Evolutionary conservation across 2,113 vertebrate species (phyloP).

Genomic region (Corythornis madagascariensis): DNA sequence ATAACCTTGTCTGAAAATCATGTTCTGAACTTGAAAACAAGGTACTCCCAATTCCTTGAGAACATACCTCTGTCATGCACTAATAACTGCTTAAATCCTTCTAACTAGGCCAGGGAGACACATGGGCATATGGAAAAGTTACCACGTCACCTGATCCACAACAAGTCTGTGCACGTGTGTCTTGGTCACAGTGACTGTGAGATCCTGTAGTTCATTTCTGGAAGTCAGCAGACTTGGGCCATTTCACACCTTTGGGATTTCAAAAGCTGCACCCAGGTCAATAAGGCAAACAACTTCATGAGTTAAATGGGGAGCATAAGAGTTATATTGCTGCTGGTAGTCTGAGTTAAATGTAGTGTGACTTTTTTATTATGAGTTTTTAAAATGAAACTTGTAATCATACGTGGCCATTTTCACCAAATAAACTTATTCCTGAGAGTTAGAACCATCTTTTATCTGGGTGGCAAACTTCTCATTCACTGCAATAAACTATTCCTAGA

Average conservation of each 20-base stretch:
- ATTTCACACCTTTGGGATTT: neutral
- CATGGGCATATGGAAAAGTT: neutral
- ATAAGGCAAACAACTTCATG: neutral
- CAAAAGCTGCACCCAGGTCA: neutral
- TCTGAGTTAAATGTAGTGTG: neutral
- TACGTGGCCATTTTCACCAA: neutral
- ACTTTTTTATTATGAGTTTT: neutral
- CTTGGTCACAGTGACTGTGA: neutral
- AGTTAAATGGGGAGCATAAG: neutral
- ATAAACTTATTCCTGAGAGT: neutral
- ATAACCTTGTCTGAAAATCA: neutral
- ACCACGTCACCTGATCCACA: neutral
- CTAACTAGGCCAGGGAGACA: neutral
- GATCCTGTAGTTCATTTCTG: neutral
- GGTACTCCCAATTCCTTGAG: neutral
- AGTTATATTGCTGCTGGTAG: neutral
- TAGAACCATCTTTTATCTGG: neutral
- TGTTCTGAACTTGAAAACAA: neutral
- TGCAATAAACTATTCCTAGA: neutral
- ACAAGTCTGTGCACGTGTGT: rapidly evolving
- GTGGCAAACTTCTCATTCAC: neutral
- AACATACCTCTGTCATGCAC: neutral
- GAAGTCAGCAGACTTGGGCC: neutral
- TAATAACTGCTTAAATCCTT: neutral
- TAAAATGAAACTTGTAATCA: neutral